Evolutionary conservation across 1,140 invertebrate genomes (phyloP), one percentile per base, ranked within the genome.

Genomic region (Trichomalopsis sarcophagae): DNA sequence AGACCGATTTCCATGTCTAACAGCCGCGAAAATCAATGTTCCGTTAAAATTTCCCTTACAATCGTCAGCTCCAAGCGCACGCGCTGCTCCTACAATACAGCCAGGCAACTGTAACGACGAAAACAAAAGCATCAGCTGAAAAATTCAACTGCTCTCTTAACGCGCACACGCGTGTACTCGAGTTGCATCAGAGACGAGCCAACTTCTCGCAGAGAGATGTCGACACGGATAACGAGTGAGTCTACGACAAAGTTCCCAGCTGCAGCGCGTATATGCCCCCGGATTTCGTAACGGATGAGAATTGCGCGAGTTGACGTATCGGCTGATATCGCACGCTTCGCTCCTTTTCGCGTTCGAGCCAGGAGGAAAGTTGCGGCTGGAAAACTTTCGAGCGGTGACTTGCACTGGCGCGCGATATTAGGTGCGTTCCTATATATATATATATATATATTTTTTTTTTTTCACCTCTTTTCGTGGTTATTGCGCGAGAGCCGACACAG

Each of bases 251-350:
- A 62, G 55, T 62, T n/a, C 55, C 55, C 55, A 62, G 55, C 55
- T 2, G 55, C 33, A 21, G 17, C 17, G 17, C 21, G 55, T 62
- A 62, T 14, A 50, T 14, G 0, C 14, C 47, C 17, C 17, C 21
- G 55, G 23, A 71, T 71, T 71, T 71, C 69, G 69, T 71, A 71
- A 71, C 69, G 27, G 69, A 71, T 71, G 69, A 27, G 69, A 71
- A 71, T 71, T 71, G 69, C 69, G 69, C 69, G 23, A 27, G 30
- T 71, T 71, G 69, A 71, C 69, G 69, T 71, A 71, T 71, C 27
- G 69, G 14, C 69, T 71, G 69, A 71, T 71, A 71, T 71, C 69
- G n/a, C 14, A 33, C 27, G 69, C 55, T 62, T 62, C 55, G 55
- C 55, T 62, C 55, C 55, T 62, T 62, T 62, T 62, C 55, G 55